Base-by-base conservation (phyloP, 2,113 vertebrate species). In the Sceloporus undulatus region DNA sequence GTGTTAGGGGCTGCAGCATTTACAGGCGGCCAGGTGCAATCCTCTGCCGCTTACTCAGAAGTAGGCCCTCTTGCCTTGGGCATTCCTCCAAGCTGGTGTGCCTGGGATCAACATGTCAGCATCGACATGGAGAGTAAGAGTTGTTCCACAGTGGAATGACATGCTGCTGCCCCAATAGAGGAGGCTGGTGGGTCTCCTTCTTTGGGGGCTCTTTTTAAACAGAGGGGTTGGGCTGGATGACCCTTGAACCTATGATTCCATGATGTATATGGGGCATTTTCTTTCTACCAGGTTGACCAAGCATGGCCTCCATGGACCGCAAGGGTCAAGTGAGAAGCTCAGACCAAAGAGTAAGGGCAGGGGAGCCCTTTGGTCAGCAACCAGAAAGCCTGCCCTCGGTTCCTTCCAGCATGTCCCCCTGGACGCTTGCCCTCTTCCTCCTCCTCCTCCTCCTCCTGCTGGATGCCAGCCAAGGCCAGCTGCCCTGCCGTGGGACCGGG, bases 391-490 rank as follows among this genome's bases (percentile, higher is more conserved):
- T 40, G 54, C 27, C 52, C 19, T 66, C 40, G 13, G 11, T 76
- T 19, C 34, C 78, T 87, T 62, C 71, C 62, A 88, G 80, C 8
- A 88, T 88, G 81, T 21, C 9, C n/a, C 29, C 65, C 42, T 1
- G 1, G 29, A 16, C 4, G 14, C 1, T n/a, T 7, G 2, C 1
- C 27, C 9, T 76, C 73, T 34, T 34, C 34, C 89, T 89, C 42
- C 48, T 93, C 91, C 85, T 93, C 54, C 80, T 90, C 48, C 27
- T 89, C 65, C 84, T 94, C 38, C 77, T 23, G 56, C 92, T 92
- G 59, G 62, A 59, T 4, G 40, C 4, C 23, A 40, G 73, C 75
- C 29, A 88, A 75, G 90, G 88, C n/a, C 85, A 91, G 87, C 74
- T 42, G 40, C 54, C 92, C 90, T 75, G 52, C n/a, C 3, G 7